A percentile compares a stretch with the other conserved stretches of the same genome.
Conservation (phyloP, 2,797 vertebrate species). For the Xenopus petersii region DNA sequence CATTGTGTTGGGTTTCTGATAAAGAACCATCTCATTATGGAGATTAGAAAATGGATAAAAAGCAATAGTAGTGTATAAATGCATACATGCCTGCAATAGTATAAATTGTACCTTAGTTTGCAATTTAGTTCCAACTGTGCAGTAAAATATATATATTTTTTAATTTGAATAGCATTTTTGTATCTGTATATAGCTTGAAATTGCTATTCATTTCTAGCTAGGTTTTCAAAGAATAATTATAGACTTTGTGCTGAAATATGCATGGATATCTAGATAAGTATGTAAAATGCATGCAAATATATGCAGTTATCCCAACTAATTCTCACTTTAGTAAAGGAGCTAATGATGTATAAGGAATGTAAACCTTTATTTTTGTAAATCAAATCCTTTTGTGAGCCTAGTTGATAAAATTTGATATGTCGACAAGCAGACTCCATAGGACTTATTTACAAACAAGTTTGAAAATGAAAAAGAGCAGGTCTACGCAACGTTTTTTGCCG, state of each 20-base stretch:
- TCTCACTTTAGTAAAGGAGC: background rate
- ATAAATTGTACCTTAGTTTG: background rate
- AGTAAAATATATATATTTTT: background rate
- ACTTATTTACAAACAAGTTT: too few species aligned
- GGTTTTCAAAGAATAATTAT: conserved; percentile 5
- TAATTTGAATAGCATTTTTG: background rate
- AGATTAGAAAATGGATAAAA: too few species aligned
- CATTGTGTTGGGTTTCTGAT: too few species aligned
- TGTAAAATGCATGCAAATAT: background rate
- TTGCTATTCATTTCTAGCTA: background rate
- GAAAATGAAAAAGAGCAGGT: too few species aligned
- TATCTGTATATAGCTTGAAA: background rate
- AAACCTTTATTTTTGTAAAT: background rate
- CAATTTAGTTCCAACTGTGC: background rate
- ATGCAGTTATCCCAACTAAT: background rate
- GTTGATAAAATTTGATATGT: too few species aligned
- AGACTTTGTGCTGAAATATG: background rate
- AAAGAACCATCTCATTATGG: too few species aligned
- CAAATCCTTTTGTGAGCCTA: background rate
- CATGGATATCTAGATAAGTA: conserved; percentile 4
- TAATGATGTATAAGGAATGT: background rate
- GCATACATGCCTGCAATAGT: too few species aligned
- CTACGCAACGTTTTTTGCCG: too few species aligned
- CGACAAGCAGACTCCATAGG: too few species aligned
- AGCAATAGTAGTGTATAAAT: too few species aligned